Conservation (phyloP, 2,888 invertebrate genomes). For the Phalera bucephala region DNA sequence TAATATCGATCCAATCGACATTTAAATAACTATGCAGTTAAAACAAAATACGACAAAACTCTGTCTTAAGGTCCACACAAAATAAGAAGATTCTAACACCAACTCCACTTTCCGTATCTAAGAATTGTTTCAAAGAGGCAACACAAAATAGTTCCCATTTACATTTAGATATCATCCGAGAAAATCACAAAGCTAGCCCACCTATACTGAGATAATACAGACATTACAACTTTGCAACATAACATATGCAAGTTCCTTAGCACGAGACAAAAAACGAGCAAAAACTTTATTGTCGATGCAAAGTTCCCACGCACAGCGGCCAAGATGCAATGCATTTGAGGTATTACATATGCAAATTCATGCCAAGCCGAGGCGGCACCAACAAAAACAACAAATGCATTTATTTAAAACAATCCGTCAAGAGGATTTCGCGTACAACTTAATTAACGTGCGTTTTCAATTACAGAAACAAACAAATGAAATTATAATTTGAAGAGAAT, state of each 20-base stretch:
- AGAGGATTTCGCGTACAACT: conserved; percentile 62
- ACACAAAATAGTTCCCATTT: not conserved
- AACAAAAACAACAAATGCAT: conserved; percentile 37
- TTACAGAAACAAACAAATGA: conserved; percentile 71
- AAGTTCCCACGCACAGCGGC: conserved; percentile 61
- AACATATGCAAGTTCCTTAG: conserved; percentile 41
- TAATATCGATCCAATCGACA: too few relatives aligned
- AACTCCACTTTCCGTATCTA: too few relatives aligned
- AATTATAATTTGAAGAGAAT: conserved; percentile 45
- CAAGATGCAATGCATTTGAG: conserved; percentile 62
- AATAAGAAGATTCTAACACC: too few relatives aligned
- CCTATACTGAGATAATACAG: conserved; percentile 30
- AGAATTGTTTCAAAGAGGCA: too few relatives aligned
- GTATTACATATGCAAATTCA: conserved; percentile 73
- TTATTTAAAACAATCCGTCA: conserved; percentile 71
- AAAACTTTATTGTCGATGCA: conserved; percentile 48
- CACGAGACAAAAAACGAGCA: conserved; percentile 63
- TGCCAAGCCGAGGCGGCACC: conserved; percentile 52
- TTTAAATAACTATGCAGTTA: too few relatives aligned
- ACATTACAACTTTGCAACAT: conserved; percentile 33
- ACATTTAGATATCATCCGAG: conserved; percentile 3
- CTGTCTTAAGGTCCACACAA: too few relatives aligned
- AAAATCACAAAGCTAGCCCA: conserved; percentile 16
- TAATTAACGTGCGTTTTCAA: conserved; percentile 73
- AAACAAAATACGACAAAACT: too few relatives aligned